Evolutionary conservation across 1,140 invertebrate genomes (phyloP).

Genomic region (Zaprionus davidi): DNA sequence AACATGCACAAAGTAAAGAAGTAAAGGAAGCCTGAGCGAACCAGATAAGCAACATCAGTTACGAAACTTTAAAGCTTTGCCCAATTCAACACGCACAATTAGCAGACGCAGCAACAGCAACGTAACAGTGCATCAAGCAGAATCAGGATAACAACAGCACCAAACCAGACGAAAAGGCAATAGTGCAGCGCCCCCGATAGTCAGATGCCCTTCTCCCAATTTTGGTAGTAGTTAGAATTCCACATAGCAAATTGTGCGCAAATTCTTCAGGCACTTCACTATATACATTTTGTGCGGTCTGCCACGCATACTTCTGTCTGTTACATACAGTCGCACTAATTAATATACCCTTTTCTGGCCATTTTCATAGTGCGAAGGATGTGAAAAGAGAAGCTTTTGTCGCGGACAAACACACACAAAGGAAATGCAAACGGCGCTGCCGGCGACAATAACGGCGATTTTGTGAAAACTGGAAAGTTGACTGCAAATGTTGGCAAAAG

Average conservation of each 20-base stretch:
- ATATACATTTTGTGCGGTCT: no score
- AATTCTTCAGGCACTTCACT: no score
- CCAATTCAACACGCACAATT: slow-evolving; percentile 25
- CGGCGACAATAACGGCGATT: slow-evolving; percentile 11
- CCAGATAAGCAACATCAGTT: slow-evolving; percentile 21
- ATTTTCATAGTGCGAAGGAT: background rate
- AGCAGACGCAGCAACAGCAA: slow-evolving; percentile 2
- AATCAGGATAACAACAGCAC: slow-evolving; percentile 1
- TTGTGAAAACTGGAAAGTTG: slow-evolving; percentile 17
- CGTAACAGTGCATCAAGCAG: background rate
- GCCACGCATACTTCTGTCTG: no score
- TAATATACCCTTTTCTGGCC: no score
- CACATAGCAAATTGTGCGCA: no score
- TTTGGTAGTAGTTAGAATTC: no score
- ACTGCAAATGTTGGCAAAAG: slow-evolving; percentile 20
- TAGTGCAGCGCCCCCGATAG: no score
- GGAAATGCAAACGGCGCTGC: slow-evolving; percentile 9
- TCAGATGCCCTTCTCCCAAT: no score
- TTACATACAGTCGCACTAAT: no score
- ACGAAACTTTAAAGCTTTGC: slow-evolving; percentile 31
- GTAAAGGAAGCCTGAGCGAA: background rate
- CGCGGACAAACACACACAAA: slow-evolving; percentile 1
- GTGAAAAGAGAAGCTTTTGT: slow-evolving; percentile 12
- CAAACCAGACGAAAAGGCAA: background rate
- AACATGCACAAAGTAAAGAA: slow-evolving; percentile 36